phyloP scores from a whole-genome alignment of 2,113 vertebrate genomes.

The Clarias magur region DNA sequence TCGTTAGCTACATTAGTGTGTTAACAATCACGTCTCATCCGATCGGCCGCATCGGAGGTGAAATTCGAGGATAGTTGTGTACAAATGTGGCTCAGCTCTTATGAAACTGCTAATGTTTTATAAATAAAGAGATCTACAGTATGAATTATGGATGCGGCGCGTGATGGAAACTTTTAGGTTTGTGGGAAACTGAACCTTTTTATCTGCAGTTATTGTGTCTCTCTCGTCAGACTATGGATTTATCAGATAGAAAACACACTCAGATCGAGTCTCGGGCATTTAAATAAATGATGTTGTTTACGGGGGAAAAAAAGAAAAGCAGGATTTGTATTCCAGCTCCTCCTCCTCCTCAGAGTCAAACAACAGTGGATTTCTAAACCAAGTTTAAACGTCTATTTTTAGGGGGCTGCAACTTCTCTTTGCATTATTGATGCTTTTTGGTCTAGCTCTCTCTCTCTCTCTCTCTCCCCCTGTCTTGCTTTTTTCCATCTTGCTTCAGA shows the following conservation, averaged over 20 bases:
- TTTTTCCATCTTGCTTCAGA: constrained; percentile 19
- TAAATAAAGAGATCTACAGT: neutral
- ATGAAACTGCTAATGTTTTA: neutral
- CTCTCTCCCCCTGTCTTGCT: constrained; percentile 2
- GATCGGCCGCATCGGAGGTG: neutral
- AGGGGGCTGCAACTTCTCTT: constrained; percentile 43
- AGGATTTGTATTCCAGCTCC: constrained; percentile 30
- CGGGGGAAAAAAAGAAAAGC: neutral
- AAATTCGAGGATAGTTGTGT: neutral
- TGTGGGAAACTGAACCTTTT: neutral
- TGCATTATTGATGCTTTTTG: constrained; percentile 57
- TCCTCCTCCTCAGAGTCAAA: constrained; percentile 25
- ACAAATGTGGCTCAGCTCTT: neutral
- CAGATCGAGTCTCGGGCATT: constrained; percentile 30
- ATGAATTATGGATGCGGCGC: neutral
- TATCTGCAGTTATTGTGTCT: neutral
- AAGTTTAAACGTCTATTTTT: constrained; percentile 55
- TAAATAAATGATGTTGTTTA: constrained; percentile 35
- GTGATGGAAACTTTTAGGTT: neutral
- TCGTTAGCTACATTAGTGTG: neutral
- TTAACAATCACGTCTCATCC: neutral
- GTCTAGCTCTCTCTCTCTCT: constrained; percentile 37
- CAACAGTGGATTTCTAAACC: constrained; percentile 48
- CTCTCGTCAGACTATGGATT: constrained; percentile 9
- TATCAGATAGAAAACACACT: constrained; percentile 35